phyloP scores from a whole-genome alignment of 2,888 invertebrate species.

The Spilosoma lubricipeda region DNA sequence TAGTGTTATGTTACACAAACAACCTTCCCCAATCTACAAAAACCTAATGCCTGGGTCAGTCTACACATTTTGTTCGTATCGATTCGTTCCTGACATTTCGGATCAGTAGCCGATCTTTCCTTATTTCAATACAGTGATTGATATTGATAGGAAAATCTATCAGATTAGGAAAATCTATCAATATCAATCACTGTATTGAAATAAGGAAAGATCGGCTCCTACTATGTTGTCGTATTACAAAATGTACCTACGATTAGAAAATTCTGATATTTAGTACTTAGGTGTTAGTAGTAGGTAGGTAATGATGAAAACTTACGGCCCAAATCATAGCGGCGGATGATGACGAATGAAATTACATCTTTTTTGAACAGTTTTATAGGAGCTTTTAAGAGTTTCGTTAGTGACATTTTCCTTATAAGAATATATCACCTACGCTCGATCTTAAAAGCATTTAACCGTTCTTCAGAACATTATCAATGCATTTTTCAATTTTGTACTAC shows the following conservation, averaged over 20 bases:
- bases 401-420: constrained; percentile 63
- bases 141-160: too few species aligned
- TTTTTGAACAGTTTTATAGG: constrained; percentile 75
- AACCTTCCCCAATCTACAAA: too few species aligned
- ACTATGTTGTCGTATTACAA: neutral
- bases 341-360: constrained; percentile 77
- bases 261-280: neutral
- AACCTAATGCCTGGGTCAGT: too few species aligned
- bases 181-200: neutral
- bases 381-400: constrained; percentile 71
- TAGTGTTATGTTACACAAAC: too few species aligned
- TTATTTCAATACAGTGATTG: too few species aligned
- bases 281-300: neutral
- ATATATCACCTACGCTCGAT: constrained; percentile 10
- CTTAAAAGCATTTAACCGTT: constrained; percentile 30
- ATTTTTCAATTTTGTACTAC: constrained; percentile 18
- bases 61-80: neutral
- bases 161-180: too few species aligned
- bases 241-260: neutral
- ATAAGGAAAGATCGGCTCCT: neutral
- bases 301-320: constrained; percentile 65
- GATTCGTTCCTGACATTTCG: neutral
- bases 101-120: too few species aligned
- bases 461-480: constrained; percentile 6
- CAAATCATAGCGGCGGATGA: constrained; percentile 74